phyloP scores from a whole-genome alignment of 1,140 invertebrate species.

The Vanessa atalanta region DNA sequence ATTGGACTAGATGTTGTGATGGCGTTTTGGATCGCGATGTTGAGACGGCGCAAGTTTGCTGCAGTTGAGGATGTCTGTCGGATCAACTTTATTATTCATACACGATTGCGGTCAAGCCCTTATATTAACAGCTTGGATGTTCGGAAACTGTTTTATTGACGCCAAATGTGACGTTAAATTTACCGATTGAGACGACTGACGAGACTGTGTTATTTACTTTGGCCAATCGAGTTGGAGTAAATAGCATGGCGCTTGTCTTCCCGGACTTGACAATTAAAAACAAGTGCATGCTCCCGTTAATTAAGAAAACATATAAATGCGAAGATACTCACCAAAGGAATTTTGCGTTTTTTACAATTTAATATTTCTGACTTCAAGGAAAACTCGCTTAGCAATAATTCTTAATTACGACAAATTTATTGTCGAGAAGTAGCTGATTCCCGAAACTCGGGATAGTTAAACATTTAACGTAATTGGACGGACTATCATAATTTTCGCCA shows the following conservation, averaged over 20 bases:
- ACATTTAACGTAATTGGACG: background rate
- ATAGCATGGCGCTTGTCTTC: background rate
- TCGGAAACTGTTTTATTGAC: conserved; percentile 1
- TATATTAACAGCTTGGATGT: background rate
- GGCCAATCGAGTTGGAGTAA: background rate
- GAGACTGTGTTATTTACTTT: background rate
- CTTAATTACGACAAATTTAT: background rate
- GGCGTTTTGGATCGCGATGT: too few species aligned
- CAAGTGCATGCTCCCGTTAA: background rate
- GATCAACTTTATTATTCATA: background rate
- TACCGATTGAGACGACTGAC: background rate
- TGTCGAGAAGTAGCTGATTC: too few species aligned
- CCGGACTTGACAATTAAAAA: background rate
- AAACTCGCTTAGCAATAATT: conserved; percentile 6
- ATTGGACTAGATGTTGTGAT: too few species aligned
- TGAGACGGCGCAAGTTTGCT: too few species aligned
- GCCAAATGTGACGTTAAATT: background rate
- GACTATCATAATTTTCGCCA: conserved; percentile 24
- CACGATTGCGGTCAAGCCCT: background rate
- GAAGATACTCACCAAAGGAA: background rate
- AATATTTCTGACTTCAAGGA: background rate
- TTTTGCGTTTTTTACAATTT: conserved; percentile 2
- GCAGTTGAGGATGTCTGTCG: background rate
- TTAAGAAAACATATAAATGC: background rate
- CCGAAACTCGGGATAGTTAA: too few species aligned